A percentile compares a stretch with the other conserved stretches of the same genome.
These are phyloP conservation scores for Meleagris gallopavo DNA, from an alignment of 2,113 vertebrate genomes.

Conservation along the genomic window DNA sequence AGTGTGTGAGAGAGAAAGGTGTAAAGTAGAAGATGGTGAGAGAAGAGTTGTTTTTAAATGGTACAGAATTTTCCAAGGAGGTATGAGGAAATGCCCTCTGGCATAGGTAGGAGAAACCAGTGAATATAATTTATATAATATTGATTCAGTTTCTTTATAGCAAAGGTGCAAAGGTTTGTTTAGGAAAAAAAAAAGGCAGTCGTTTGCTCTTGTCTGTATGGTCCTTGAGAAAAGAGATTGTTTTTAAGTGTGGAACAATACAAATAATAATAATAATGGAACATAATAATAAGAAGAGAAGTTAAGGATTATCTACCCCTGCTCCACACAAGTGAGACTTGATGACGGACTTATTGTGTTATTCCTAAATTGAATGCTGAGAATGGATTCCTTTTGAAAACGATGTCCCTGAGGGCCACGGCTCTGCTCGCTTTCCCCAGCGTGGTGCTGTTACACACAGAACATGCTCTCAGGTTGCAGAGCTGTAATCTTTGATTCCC, in stretches of 20 bases:
- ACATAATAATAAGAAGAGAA: background rate
- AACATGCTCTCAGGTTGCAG: background rate
- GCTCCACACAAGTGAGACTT: background rate
- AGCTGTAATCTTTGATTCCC: background rate
- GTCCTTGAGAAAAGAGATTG: background rate
- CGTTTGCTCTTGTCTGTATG: background rate
- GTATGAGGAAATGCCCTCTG: constrained; percentile 32
- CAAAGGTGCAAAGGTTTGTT: background rate
- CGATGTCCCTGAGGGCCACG: background rate
- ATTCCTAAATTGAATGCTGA: background rate
- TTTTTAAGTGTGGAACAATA: background rate
- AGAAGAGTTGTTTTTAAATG: background rate
- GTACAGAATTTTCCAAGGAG: background rate
- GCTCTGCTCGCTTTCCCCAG: background rate
- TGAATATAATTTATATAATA: background rate
- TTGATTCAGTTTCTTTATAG: background rate
- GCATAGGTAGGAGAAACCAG: background rate
- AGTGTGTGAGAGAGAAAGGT: background rate
- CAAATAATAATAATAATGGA: background rate
- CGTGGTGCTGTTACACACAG: background rate
- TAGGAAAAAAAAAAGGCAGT: background rate
- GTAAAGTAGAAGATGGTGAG: background rate
- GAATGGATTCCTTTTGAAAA: background rate
- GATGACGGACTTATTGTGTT: background rate
- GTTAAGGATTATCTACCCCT: background rate